Evolutionary conservation across 2,888 invertebrate species (phyloP).

Genomic region (Machimus rusticus): DNA sequence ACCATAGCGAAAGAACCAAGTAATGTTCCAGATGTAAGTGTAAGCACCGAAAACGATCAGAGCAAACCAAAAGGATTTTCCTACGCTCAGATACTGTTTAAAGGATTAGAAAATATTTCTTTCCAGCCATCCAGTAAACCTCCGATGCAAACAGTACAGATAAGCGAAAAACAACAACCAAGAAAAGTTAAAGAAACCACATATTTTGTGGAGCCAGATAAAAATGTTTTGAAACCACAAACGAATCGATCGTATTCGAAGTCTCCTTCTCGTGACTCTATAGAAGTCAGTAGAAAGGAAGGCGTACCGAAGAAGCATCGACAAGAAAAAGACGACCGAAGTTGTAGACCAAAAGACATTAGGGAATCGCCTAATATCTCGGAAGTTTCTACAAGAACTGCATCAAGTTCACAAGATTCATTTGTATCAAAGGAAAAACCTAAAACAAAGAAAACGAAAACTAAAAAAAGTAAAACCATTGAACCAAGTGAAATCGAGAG

Average conservation of each 20-base stretch:
- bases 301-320: conserved; percentile 46
- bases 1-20: not conserved
- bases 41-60: not conserved
- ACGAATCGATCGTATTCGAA: conserved; percentile 46
- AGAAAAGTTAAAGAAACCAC: not conserved
- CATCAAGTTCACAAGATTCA: not conserved
- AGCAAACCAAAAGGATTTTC: conserved; percentile 58
- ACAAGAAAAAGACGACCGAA: conserved; percentile 30
- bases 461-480: not conserved
- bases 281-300: conserved; percentile 53
- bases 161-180: not conserved
- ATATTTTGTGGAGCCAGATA: not conserved
- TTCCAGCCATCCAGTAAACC: conserved; percentile 68
- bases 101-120: conserved; percentile 66
- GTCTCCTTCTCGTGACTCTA: conserved; percentile 56
- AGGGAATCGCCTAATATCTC: conserved; percentile 19
- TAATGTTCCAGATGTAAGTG: not conserved
- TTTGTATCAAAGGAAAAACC: not conserved
- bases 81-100: conserved; percentile 75
- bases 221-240: not conserved
- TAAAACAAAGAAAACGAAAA: not conserved
- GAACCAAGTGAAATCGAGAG: conserved; percentile 19
- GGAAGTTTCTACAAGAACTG: conserved; percentile 20
- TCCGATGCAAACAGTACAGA: not conserved
- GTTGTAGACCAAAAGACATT: conserved; percentile 36